Percentiles rank a stretch among this genome's conserved stretches.
These are phyloP conservation scores for Drosophila ustulata DNA, from an alignment of 2,888 invertebrate species.

Conservation along the genomic window DNA sequence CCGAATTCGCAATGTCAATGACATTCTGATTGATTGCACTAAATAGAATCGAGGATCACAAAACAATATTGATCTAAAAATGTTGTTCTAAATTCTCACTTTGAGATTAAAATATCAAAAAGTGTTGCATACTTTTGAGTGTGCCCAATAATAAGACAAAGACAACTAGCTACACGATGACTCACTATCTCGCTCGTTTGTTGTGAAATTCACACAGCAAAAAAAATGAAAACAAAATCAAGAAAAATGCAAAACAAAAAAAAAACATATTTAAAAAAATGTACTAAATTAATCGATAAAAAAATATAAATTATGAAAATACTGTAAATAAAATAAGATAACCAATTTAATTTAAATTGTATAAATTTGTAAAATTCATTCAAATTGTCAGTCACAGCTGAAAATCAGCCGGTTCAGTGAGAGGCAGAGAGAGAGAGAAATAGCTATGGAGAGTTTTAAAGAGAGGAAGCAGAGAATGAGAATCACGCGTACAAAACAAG, in stretches of 20 bases:
- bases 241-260: not conserved
- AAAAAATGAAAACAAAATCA: conserved; percentile 8
- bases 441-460: conserved; percentile 13
- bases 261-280: not conserved
- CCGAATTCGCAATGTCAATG: conserved; percentile 22
- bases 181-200: conserved; percentile 41
- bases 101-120: conserved; percentile 7
- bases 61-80: not conserved
- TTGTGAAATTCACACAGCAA: conserved; percentile 66
- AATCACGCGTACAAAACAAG: conserved; percentile 7
- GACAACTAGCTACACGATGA: conserved; percentile 23
- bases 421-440: not conserved
- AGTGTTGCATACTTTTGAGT: conserved; percentile 56
- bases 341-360: not conserved
- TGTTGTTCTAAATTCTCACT: not conserved
- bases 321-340: not conserved
- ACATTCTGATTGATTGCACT: not conserved
- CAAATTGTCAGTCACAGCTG: conserved; percentile 5
- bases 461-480: conserved; percentile 9
- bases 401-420: conserved; percentile 23
- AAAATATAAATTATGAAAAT: conserved; percentile 5
- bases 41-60: not conserved
- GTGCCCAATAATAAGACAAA: conserved; percentile 14
- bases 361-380: not conserved
- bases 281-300: conserved; percentile 3